Conservation (phyloP, 92 coral and sea anemone genomes). For the Pocillopora meandrina region DNA sequence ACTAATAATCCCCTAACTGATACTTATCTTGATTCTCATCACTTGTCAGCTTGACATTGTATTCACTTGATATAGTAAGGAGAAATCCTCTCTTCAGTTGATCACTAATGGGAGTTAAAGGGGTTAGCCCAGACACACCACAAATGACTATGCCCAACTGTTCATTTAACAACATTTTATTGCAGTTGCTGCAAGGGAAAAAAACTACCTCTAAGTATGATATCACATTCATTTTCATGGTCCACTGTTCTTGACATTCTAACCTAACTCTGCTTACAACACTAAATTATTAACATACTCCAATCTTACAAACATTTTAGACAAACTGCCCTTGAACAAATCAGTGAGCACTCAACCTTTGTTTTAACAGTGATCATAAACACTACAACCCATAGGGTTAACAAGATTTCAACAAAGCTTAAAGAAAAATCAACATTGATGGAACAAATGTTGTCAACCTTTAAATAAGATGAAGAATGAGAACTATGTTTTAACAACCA, state of each 20-base stretch:
- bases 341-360: conserved; percentile 1
- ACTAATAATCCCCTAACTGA: no score
- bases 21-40: no score
- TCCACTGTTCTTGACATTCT: conserved; percentile 26
- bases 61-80: no score
- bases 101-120: no score
- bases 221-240: conserved; percentile 15
- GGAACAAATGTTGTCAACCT: background rate
- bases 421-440: background rate
- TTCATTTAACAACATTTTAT: conserved; percentile 36
- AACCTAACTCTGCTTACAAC: conserved; percentile 26
- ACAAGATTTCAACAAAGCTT: background rate
- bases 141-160: background rate
- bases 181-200: conserved; percentile 40
- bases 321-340: conserved; percentile 1
- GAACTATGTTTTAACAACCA: no score
- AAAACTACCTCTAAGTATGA: background rate
- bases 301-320: background rate
- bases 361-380: background rate
- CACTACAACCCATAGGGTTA: conserved; percentile 26
- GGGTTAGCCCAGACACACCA: background rate
- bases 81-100: no score
- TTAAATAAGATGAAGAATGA: no score
- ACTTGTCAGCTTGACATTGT: no score
- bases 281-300: background rate